Evolutionary conservation across 2,797 vertebrate genomes (phyloP).

Genomic region (Galago senegalensis): DNA sequence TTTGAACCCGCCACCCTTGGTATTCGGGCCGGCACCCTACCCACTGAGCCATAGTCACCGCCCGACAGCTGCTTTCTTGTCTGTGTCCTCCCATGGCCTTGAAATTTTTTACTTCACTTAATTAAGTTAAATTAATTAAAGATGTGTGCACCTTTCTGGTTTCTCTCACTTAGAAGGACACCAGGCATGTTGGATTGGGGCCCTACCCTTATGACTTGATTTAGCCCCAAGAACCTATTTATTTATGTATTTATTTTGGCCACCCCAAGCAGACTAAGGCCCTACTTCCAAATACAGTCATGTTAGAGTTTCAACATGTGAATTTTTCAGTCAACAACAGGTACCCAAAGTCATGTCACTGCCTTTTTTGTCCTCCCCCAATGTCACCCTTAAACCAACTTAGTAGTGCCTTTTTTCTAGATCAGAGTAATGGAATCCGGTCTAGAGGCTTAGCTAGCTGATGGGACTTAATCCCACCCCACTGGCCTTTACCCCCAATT

Average conservation of each 20-base stretch:
- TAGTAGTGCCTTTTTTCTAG: background rate
- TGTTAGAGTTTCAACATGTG: background rate
- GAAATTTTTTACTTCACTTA: no score
- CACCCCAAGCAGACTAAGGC: no score
- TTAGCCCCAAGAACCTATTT: conserved; percentile 8
- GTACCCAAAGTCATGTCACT: background rate
- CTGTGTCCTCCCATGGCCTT: background rate
- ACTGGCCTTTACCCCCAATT: background rate
- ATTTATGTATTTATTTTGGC: no score
- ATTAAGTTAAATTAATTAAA: no score
- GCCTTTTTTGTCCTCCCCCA: background rate
- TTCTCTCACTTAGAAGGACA: background rate
- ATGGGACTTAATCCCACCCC: background rate
- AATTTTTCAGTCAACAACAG: conserved; percentile 20
- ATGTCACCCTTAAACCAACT: conserved; percentile 10
- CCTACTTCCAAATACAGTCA: background rate
- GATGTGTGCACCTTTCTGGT: background rate
- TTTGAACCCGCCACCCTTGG: no score
- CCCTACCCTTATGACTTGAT: background rate
- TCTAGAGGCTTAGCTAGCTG: background rate
- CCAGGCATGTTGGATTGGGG: background rate
- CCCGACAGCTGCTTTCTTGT: background rate
- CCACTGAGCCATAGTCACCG: no score
- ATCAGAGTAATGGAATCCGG: background rate
- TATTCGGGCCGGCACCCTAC: no score